Base-by-base conservation (phyloP, 1,140 invertebrate genomes). In the Diachasma alloeum region DNA sequence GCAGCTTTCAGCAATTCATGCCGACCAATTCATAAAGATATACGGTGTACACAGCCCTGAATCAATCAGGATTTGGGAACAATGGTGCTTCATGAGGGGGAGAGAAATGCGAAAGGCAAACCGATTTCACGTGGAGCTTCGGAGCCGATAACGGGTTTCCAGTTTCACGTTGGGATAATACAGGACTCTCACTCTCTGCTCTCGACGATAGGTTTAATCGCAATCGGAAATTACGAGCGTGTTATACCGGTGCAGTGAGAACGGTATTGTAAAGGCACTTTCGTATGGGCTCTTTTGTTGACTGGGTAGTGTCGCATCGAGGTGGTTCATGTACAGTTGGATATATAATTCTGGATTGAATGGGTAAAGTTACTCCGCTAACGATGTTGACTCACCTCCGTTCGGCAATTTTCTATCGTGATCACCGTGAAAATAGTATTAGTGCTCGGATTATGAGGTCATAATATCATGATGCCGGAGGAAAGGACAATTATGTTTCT, bases 181-280 rank as follows among this genome's bases (percentile, higher is more conserved):
- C 59, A 63, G 6, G 22, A n/a, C 39, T 63, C 59, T 48, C 24
- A 10, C 17, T 63, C 17, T 17, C 72, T 67, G 36, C 9, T 69
- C 46, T 53, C 76, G 36, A 70, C 66, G 76, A 77, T 70, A 74
- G 72, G 39, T 77, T 77, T 77, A 77, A 77, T 77, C 72, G 72
- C 44, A 77, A 77, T 74, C 72, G 72, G 46, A 70, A 77, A 77
- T 77, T 74, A 74, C 76, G 59, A 56, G 71, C 71, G 31, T 19
- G 71, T 63, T 53, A 73, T 42, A 72, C 11, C 44, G 26, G 31
- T 69, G n/a, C 31, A 69, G 19, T 69, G 31, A 37, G 31, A 69
- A 17, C 37, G n/a, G 42, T 17, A 70, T 44, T 48, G 39, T 26
- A 72, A 26, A 42, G 56, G 37, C n/a, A 74, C 48, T 63, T 66